phyloP scores from a whole-genome alignment of 2,113 vertebrate genomes.

The Paralichthys olivaceus region DNA sequence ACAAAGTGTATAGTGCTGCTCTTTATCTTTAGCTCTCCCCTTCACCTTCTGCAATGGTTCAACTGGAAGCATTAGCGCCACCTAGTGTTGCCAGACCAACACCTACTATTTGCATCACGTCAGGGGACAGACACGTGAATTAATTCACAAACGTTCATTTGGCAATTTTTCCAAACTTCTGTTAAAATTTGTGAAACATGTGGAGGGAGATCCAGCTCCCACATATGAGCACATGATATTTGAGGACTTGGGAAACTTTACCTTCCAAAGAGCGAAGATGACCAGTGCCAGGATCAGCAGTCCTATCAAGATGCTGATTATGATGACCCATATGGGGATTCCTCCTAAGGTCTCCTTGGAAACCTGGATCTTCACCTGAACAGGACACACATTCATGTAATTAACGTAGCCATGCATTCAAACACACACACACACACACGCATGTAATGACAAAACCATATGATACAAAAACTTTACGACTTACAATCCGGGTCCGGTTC shows the following conservation, averaged over 20 bases:
- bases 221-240: not conserved
- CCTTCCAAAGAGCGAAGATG: conserved; percentile 96
- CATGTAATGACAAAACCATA: not conserved
- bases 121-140: no score
- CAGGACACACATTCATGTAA: conserved; percentile 2
- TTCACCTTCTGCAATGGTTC: no score
- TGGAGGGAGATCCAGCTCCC: not conserved
- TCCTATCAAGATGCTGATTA: conserved; percentile 92
- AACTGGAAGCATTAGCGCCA: no score
- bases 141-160: no score
- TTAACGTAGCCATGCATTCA: not conserved
- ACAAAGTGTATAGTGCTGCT: no score
- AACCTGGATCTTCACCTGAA: conserved; percentile 89
- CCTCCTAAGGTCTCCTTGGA: conserved; percentile 88
- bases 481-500: conserved; percentile 84
- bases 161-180: no score
- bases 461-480: conserved; percentile 32
- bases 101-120: no score
- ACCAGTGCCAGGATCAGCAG: conserved; percentile 92
- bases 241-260: conserved; percentile 61
- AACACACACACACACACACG: not conserved
- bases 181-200: no score
- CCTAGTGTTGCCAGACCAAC: no score
- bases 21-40: no score
- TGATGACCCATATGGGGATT: conserved; percentile 94